Base-by-base conservation (phyloP, 2,888 invertebrate species). In the Ectemnius lituratus region DNA sequence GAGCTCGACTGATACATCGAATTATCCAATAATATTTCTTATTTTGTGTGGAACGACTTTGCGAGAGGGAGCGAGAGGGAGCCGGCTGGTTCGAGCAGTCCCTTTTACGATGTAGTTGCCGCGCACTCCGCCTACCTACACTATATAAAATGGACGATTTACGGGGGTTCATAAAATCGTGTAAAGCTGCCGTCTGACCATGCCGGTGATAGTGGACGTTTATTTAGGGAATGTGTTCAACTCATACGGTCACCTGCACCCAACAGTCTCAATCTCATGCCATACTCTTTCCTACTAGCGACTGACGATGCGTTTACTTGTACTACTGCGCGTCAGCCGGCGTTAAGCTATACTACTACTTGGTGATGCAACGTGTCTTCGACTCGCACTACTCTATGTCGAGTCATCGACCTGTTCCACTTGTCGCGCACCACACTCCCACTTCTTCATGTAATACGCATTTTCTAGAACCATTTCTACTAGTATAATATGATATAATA, bases 131-230 rank as follows among this genome's bases (percentile, higher is more conserved):
- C 37, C 5, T 37, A 37, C 11, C 1, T 37, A 37, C n/a, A 14
- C 37, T 49, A 57, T 65, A 64, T 73, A 73, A 73, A 73, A 65
- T 56, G 20, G 28, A 11, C 8, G 62, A 70, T 73, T 73, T 73
- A 73, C 63, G 63, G 56, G 46, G 28, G 47, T 64, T 61, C 57
- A 52, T 20, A 63, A 52, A 62, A 52, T 69, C 69, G 61, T 23
- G 57, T 59, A 62, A 64, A 63, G 27, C 49, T 27, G 14, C 23
- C 56, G 23, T 52, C 52, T 52, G 52, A 52, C 52, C 52, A 16
- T 52, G 52, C n/a, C 52, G 52, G 14, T 52, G 52, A 52, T 52
- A 52, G 52, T 52, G 14, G 13, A 11, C 52, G 52, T 52, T 52
- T 52, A 52, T 28, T 57, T 63, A 18, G 5, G 8, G 70, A 74